Conservation (phyloP, 2,888 invertebrate species). For the Alsophila aescularia region DNA sequence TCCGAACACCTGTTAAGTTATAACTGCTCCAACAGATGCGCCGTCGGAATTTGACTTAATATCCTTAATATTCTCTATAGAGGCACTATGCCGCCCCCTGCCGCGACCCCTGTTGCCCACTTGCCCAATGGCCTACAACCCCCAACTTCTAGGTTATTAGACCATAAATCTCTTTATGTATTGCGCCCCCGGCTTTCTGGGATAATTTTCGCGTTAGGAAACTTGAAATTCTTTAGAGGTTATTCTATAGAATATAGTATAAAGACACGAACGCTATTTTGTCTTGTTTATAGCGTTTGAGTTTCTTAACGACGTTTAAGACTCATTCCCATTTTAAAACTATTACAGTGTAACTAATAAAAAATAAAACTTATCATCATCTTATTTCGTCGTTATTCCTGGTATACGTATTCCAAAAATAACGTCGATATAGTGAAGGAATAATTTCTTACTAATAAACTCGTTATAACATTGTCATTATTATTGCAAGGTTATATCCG, state of each 20-base stretch:
- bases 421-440: no score
- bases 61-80: constrained; percentile 47
- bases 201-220: constrained; percentile 27
- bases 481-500: no score
- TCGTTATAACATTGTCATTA: no score
- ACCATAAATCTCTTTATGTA: constrained; percentile 61
- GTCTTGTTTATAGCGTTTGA: no score
- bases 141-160: constrained; percentile 55
- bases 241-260: constrained; percentile 6
- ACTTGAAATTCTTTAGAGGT: constrained; percentile 8
- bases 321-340: no score
- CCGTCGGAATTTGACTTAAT: constrained; percentile 46
- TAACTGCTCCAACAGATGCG: constrained; percentile 33
- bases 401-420: no score
- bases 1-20: constrained; percentile 23
- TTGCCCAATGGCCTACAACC: constrained; percentile 48
- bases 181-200: constrained; percentile 32
- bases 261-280: no score
- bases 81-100: constrained; percentile 48
- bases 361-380: no score
- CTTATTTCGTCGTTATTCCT: no score
- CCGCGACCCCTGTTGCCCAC: constrained; percentile 44
- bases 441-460: no score
- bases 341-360: no score
- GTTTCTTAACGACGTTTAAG: no score